Percentiles rank a stretch among this genome's conserved stretches.
phyloP scores from a whole-genome alignment of 2,888 invertebrate species.

The Entomobrya proxima region DNA sequence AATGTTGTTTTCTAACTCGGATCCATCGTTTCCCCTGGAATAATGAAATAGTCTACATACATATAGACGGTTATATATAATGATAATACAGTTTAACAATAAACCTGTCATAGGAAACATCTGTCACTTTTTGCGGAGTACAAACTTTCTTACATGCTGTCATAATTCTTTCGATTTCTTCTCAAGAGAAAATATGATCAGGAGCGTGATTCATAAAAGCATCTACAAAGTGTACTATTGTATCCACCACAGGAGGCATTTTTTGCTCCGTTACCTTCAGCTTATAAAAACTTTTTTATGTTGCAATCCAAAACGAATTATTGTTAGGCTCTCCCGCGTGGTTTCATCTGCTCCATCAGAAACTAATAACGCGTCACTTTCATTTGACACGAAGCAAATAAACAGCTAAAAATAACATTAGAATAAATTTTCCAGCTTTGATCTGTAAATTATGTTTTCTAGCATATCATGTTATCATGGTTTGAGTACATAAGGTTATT shows the following conservation, averaged over 20 bases:
- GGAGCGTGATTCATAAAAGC: not conserved
- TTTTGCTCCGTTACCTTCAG: not conserved
- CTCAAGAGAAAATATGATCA: constrained; percentile 17
- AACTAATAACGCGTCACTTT: constrained; percentile 22
- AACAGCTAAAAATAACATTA: constrained; percentile 16
- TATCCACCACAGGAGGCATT: not conserved
- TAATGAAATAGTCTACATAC: not conserved
- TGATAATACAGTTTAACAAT: constrained; percentile 48
- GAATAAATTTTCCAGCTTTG: not conserved
- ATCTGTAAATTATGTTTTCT: not conserved
- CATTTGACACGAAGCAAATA: constrained; percentile 43
- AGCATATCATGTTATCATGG: not conserved
- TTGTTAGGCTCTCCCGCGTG: not conserved
- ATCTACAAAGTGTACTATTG: not conserved
- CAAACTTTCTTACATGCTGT: constrained; percentile 14
- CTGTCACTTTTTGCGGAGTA: constrained; percentile 43
- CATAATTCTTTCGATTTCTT: constrained; percentile 44
- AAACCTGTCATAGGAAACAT: constrained; percentile 69
- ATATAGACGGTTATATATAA: constrained; percentile 9
- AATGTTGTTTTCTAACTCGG: constrained; percentile 23
- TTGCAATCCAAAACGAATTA: constrained; percentile 25
- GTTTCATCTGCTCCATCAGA: constrained; percentile 25
- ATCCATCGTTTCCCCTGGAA: constrained; percentile 6
- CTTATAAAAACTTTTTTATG: not conserved
- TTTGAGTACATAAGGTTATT: not conserved